Evolutionary conservation across 2,113 vertebrate species (phyloP), one percentile per base, ranked within the genome.

Genomic region (Lasiurus borealis): DNA sequence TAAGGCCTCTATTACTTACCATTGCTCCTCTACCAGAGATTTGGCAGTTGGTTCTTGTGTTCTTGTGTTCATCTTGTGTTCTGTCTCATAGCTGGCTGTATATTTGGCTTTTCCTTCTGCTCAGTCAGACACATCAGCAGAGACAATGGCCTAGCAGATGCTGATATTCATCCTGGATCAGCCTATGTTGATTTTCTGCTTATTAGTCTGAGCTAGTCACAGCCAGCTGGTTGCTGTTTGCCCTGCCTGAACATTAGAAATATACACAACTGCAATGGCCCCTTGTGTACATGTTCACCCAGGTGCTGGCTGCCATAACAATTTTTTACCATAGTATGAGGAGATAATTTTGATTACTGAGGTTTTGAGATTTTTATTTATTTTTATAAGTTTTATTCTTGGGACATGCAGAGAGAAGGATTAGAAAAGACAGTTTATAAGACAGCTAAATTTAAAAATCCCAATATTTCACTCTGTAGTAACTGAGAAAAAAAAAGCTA

Each of bases 151-250:
- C 34, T 73, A 96, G 73, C 97, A 97, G 97, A 97, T 96, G 97
- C 96, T 97, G 92, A 95, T 95, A 96, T 93, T 93, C 96, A 95
- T 96, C 85, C 75, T 86, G 85, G 88, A 96, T 94, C 92, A 94
- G 97, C 31, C 95, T 93, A 18, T 96, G 96, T 96, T 97, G 95
- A 97, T 96, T 97, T 97, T 97, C 96, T 94, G 88, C 93, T 97
- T 93, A 95, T 96, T 95, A 96, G 92, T 73, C 85, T 96, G 92
- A 91, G 91, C 94, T 80, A 89, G 88, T 94, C 94, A 95, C 88
- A 97, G 95, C 91, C 96, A 97, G 96, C 96, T 97, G 97, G 75
- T 93, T 95, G 92, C 94, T 96, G 96, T 97, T 96, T 97, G 95
- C 91, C 92, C 95, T 96, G 90, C 95, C 92, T 97, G 96, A 96